phyloP scores from a whole-genome alignment of 2,113 vertebrate species.

The Ptyas mucosa region DNA sequence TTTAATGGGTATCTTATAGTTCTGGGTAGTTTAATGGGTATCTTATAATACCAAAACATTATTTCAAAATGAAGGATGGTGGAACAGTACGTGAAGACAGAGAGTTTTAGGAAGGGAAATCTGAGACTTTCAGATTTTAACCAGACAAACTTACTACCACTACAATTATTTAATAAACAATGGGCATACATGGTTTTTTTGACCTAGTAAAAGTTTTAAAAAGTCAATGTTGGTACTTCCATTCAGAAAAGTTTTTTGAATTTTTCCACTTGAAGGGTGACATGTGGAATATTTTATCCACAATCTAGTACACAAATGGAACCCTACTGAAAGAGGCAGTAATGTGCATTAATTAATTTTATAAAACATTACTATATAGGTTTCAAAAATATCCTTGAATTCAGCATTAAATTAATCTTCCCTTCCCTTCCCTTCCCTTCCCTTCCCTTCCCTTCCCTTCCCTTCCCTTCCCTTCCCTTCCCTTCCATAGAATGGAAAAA shows the following conservation, averaged over 20 bases:
- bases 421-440: not conserved
- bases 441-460: no score
- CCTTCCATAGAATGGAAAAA: no score
- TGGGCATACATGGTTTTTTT: not conserved
- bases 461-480: no score
- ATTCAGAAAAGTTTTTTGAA: constrained; percentile 5
- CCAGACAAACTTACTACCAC: no score
- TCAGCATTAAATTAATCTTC: not conserved
- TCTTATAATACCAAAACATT: no score
- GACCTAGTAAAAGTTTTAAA: constrained; percentile 25
- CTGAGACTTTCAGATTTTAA: no score
- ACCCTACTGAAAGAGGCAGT: not conserved
- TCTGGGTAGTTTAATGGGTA: not conserved
- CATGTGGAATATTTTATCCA: not conserved
- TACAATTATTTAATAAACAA: no score
- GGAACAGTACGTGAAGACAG: no score
- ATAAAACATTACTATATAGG: not conserved
- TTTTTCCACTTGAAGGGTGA: not conserved
- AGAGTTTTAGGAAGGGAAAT: no score
- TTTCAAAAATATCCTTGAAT: fast-evolving
- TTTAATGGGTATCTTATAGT: constrained; percentile 34
- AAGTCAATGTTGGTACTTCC: constrained; percentile 33
- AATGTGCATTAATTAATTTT: fast-evolving
- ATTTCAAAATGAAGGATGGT: no score
- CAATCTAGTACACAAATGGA: not conserved